These are phyloP conservation scores for Ectemnius cavifrons DNA, from an alignment of 2,888 invertebrate species.

Conservation along the genomic window DNA sequence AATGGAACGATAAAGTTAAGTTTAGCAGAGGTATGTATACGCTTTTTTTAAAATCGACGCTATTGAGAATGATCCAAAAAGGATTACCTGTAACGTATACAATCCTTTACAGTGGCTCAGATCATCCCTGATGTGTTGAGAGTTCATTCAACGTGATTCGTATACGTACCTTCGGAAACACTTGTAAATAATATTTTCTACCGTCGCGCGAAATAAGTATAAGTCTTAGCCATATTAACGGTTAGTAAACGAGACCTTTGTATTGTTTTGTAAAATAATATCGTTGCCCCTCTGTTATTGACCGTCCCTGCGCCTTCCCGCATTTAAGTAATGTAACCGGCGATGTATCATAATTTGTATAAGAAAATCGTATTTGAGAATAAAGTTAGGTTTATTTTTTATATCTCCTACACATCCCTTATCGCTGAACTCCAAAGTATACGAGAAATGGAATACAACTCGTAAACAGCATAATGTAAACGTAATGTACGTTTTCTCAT, in stretches of 20 bases:
- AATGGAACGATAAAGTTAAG: constrained; percentile 90
- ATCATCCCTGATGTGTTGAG: constrained; percentile 85
- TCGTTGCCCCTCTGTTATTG: constrained; percentile 42
- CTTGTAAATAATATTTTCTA: constrained; percentile 73
- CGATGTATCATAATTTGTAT: constrained; percentile 62
- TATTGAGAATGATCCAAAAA: neutral
- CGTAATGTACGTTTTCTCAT: too few species aligned
- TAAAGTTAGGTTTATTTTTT: constrained; percentile 65
- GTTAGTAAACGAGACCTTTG: constrained; percentile 54
- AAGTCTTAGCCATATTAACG: constrained; percentile 73
- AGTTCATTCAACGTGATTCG: constrained; percentile 42
- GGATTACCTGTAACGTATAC: neutral
- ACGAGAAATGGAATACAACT: too few species aligned
- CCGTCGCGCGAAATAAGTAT: constrained; percentile 53
- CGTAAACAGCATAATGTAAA: too few species aligned
- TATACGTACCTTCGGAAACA: constrained; percentile 55
- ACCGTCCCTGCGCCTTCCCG: constrained; percentile 44
- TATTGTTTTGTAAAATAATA: constrained; percentile 58
- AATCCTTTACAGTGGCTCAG: constrained; percentile 83
- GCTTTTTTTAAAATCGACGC: neutral
- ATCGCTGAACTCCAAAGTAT: too few species aligned
- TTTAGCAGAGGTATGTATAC: constrained; percentile 85
- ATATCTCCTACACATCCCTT: constrained; percentile 27
- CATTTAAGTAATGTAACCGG: constrained; percentile 38
- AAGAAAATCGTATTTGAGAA: constrained; percentile 62